phyloP scores from a whole-genome alignment of 1,140 invertebrate genomes.

The Heliconius congener region DNA sequence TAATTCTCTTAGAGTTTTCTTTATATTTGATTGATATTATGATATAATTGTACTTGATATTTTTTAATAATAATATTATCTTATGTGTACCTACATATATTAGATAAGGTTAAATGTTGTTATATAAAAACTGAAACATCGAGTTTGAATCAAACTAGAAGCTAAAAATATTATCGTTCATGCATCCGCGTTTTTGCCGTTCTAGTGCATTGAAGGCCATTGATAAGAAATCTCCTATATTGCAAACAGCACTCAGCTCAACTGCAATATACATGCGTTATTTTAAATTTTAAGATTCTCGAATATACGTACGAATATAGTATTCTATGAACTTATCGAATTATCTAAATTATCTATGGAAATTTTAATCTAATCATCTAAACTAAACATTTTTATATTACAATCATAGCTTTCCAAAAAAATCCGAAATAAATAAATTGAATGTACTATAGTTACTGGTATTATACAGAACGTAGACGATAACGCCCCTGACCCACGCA shows the following conservation, averaged over 20 bases:
- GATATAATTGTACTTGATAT: neutral
- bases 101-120: neutral
- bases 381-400: neutral
- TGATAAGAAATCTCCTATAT: constrained; percentile 65
- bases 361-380: neutral
- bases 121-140: neutral
- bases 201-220: constrained; percentile 62
- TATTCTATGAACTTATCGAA: neutral
- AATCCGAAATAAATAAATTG: neutral
- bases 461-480: constrained; percentile 26
- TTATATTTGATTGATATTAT: neutral
- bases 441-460: neutral
- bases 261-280: constrained; percentile 11
- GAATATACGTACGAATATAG: neutral
- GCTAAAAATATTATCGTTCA: constrained; percentile 33
- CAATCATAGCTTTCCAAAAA: neutral
- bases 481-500: constrained; percentile 74
- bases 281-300: neutral
- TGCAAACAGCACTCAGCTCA: constrained; percentile 32
- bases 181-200: constrained; percentile 46
- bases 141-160: constrained; percentile 25
- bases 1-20: neutral
- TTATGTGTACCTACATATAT: neutral
- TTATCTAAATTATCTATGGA: neutral
- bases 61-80: neutral